Evolutionary conservation across 2,113 vertebrate species (phyloP).

Genomic region (Prietella phreatophila): DNA sequence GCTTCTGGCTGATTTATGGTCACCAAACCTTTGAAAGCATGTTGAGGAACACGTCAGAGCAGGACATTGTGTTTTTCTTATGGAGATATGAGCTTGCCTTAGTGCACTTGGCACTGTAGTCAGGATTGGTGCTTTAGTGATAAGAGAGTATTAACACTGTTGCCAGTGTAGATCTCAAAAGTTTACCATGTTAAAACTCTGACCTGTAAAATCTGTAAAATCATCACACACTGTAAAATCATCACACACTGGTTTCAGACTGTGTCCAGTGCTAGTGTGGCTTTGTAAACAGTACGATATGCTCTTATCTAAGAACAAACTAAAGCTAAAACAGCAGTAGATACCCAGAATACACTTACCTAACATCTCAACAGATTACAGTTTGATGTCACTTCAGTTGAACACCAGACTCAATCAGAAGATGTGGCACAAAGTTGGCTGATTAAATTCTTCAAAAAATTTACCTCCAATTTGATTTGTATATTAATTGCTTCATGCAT

Average conservation of each 20-base stretch:
- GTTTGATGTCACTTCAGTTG: not conserved
- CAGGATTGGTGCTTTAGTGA: not conserved
- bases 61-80: conserved; percentile 18
- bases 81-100: not conserved
- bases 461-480: not conserved
- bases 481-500: not conserved
- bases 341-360: not conserved
- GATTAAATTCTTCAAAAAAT: not conserved
- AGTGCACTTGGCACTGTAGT: not conserved
- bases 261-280: not conserved
- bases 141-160: not conserved
- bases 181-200: not conserved
- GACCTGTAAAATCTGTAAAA: not conserved
- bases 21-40: not conserved
- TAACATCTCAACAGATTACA: not conserved
- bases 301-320: not conserved
- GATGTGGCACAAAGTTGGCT: not conserved
- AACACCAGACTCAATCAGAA: not conserved
- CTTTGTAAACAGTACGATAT: not conserved
- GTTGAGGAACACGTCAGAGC: not conserved
- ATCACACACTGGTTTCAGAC: not conserved
- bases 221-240: not conserved
- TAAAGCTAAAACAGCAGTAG: not conserved
- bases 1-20: not conserved
- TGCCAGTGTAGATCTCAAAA: not conserved